A percentile compares a stretch with the other conserved stretches of the same genome.
Evolutionary conservation across 1,140 invertebrate species (phyloP).

Genomic region (Drosophila pachea): DNA sequence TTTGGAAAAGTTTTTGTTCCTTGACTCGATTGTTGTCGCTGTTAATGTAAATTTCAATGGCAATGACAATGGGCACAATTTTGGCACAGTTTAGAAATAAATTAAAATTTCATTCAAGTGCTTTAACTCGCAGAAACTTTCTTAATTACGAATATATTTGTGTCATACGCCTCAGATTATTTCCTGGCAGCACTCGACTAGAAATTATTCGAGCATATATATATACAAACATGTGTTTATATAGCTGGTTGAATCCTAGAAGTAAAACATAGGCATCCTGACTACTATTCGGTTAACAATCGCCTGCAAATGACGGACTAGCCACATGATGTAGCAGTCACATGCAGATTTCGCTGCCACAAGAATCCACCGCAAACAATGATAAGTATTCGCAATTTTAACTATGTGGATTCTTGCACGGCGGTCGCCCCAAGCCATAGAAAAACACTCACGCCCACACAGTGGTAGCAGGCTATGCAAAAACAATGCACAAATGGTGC

Average conservation of each 20-base stretch:
- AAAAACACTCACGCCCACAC: slow-evolving; percentile 17
- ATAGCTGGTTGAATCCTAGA: too few relatives aligned
- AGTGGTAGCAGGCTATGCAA: slow-evolving; percentile 46
- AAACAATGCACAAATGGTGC: slow-evolving; percentile 68
- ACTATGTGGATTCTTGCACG: slow-evolving; percentile 30
- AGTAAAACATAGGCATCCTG: too few relatives aligned
- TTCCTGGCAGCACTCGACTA: too few relatives aligned
- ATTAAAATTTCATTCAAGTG: slow-evolving; percentile 77
- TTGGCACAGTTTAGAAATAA: slow-evolving; percentile 68
- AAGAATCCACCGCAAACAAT: slow-evolving; percentile 11
- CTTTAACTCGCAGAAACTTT: slow-evolving; percentile 65
- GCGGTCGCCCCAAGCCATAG: slow-evolving; percentile 18
- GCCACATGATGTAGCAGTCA: slow-evolving; percentile 18
- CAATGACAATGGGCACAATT: slow-evolving; percentile 44
- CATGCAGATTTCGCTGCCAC: slow-evolving; percentile 11
- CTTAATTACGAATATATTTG: slow-evolving; percentile 74
- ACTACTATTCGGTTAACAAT: slow-evolving; percentile 22
- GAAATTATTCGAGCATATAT: too few relatives aligned
- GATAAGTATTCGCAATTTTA: slow-evolving; percentile 27
- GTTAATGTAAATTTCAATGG: slow-evolving; percentile 45
- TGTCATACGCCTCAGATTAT: too few relatives aligned
- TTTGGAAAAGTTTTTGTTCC: slow-evolving; percentile 56
- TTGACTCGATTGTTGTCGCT: slow-evolving; percentile 37
- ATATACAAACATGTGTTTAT: too few relatives aligned
- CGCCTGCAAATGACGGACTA: slow-evolving; percentile 18